Evolutionary conservation across 2,113 vertebrate genomes (phyloP).

Genomic region (Chinchilla lanigera): DNA sequence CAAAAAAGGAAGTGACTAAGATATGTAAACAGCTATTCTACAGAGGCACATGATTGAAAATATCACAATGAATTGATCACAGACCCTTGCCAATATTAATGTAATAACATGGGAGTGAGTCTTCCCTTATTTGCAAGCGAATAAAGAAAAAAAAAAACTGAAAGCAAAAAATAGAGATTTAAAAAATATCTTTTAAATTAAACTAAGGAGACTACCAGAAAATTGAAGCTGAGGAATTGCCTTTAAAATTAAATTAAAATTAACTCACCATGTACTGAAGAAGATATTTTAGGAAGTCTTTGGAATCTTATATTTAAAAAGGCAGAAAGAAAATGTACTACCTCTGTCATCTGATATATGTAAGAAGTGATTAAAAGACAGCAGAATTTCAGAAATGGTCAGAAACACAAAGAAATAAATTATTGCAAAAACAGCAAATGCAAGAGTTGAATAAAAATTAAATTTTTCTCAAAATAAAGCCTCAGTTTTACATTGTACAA

Average conservation of each 20-base stretch:
- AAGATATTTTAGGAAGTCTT: neutral
- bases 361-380: neutral
- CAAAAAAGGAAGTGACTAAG: neutral
- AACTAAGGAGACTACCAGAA: neutral
- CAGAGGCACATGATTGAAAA: neutral
- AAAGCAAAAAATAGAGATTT: neutral
- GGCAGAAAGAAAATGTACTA: neutral
- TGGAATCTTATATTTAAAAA: neutral
- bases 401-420: neutral
- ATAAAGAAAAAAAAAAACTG: neutral
- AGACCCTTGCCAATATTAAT: too few relatives aligned
- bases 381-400: neutral
- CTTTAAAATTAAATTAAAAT: neutral
- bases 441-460: neutral
- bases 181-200: neutral
- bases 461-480: neutral
- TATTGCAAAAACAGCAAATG: neutral
- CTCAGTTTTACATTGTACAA: neutral
- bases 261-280: neutral
- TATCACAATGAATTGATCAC: neutral
- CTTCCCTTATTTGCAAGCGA: neutral
- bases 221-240: neutral
- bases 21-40: neutral
- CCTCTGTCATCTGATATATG: neutral
- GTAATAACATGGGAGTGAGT: neutral